Percentiles rank a stretch among this genome's conserved stretches.
These are phyloP conservation scores for Chauna torquata DNA, from an alignment of 2,113 vertebrate genomes.

Conservation along the genomic window DNA sequence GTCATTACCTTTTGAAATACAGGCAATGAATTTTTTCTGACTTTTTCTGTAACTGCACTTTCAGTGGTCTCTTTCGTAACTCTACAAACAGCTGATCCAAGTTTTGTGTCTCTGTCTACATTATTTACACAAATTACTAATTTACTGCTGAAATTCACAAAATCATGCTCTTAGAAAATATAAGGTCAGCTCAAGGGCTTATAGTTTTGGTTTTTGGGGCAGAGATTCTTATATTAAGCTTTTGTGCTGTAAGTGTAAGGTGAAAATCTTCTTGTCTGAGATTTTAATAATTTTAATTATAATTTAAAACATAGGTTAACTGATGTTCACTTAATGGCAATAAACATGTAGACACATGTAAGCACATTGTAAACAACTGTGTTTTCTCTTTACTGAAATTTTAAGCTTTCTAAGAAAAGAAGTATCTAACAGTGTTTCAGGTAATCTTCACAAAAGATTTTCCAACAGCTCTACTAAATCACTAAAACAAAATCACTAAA, in stretches of 20 bases:
- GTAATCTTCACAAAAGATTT: rapidly evolving
- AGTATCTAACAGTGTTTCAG: background rate
- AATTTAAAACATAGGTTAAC: background rate
- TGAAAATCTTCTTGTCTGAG: background rate
- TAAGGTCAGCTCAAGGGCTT: background rate
- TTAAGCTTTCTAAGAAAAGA: background rate
- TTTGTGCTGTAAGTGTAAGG: background rate
- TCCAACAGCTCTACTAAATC: background rate
- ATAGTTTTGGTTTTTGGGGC: background rate
- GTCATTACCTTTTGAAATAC: background rate
- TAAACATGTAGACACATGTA: background rate
- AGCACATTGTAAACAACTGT: background rate
- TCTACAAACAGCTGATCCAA: background rate
- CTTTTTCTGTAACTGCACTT: background rate
- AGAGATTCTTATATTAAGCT: background rate
- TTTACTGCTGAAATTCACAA: background rate
- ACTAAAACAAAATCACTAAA: background rate
- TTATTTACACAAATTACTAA: background rate
- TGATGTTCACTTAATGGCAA: background rate
- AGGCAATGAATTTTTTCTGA: background rate
- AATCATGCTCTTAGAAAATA: background rate
- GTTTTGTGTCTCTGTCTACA: background rate
- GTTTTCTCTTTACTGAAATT: background rate
- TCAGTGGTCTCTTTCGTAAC: background rate
- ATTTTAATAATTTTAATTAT: background rate